phyloP scores from a whole-genome alignment of 2,113 vertebrate genomes.

The Tenrec ecaudatus region DNA sequence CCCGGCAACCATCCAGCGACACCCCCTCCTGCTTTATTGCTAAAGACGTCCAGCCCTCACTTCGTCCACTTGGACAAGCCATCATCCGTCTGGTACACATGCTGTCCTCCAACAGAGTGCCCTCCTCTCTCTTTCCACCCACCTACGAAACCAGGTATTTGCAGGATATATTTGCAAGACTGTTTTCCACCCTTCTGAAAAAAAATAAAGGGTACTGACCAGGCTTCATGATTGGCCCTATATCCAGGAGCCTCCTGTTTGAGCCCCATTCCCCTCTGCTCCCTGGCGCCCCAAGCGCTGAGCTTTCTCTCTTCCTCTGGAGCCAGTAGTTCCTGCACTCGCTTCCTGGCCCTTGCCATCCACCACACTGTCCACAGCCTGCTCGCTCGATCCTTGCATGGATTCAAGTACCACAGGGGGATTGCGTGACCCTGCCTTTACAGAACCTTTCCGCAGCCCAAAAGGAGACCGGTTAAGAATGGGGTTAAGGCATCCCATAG shows the following conservation, averaged over 20 bases:
- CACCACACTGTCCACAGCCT: background rate
- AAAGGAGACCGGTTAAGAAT: too few relatives aligned
- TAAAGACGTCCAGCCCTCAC: background rate
- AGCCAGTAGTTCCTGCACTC: background rate
- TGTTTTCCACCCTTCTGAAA: too few relatives aligned
- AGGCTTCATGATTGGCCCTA: background rate
- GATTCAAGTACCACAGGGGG: background rate
- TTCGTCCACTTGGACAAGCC: too few relatives aligned
- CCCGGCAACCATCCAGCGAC: too few relatives aligned
- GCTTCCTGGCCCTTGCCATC: background rate
- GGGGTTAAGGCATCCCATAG: background rate
- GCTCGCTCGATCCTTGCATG: background rate
- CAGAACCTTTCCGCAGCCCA: background rate
- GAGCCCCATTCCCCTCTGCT: background rate
- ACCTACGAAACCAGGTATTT: background rate
- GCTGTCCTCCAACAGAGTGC: background rate
- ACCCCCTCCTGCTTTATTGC: background rate
- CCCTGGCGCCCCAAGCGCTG: fast-evolving
- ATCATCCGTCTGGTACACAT: fast-evolving
- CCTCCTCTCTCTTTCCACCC: background rate
- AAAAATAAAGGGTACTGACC: too few relatives aligned
- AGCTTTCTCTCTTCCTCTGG: background rate
- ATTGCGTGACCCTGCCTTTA: too few relatives aligned
- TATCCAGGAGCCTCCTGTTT: too few relatives aligned
- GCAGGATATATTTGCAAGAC: too few relatives aligned